These are phyloP conservation scores for Peromyscus polionotus DNA, from an alignment of 2,113 vertebrate genomes.

Conservation along the genomic window DNA sequence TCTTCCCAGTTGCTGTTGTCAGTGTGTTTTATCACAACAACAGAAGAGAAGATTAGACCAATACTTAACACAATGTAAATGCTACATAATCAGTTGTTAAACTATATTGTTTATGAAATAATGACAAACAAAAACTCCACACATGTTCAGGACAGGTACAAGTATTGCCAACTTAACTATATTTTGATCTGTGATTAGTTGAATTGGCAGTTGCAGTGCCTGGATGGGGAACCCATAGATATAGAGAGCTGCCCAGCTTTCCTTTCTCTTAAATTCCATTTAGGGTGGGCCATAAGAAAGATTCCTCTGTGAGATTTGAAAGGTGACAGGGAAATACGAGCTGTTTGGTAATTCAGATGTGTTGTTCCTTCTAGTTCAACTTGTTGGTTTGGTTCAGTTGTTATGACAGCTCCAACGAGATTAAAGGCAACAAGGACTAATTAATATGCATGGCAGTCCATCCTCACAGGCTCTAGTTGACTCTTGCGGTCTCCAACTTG, in stretches of 20 bases:
- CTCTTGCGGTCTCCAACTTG: neutral
- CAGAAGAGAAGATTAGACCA: neutral
- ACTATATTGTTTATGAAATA: neutral
- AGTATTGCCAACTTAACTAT: neutral
- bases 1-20: neutral
- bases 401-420: neutral
- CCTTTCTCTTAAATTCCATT: neutral
- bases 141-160: neutral
- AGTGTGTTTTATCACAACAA: neutral
- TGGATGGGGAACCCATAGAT: neutral
- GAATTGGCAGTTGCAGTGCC: neutral
- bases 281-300: neutral
- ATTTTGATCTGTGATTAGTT: neutral
- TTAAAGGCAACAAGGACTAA: neutral
- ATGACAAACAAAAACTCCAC: neutral
- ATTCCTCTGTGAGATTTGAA: conserved; percentile 8
- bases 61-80: neutral
- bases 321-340: neutral
- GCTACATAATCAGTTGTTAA: neutral
- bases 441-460: neutral
- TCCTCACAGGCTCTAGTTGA: neutral
- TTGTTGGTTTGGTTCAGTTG: neutral
- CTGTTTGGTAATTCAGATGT: conserved; percentile 22
- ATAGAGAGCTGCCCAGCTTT: neutral
- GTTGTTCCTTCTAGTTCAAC: neutral